Evolutionary conservation across 2,888 invertebrate species (phyloP).

Genomic region (Entomobrya proxima): DNA sequence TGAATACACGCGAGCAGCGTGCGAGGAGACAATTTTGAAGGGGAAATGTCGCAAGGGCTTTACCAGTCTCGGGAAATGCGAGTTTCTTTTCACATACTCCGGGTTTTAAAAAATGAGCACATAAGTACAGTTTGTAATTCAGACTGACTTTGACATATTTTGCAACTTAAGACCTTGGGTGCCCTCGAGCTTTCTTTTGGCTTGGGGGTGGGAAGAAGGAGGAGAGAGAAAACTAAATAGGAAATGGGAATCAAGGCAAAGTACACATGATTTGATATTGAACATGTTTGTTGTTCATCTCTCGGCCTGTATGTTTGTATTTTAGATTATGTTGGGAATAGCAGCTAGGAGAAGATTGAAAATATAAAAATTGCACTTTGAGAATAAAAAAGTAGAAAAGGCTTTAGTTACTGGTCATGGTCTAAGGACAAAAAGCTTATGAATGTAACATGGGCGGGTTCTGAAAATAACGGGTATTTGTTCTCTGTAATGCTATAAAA

Average conservation of each 20-base stretch:
- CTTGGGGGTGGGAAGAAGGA: background rate
- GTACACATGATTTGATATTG: background rate
- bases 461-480: no score
- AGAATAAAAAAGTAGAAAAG: background rate
- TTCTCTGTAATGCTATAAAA: no score
- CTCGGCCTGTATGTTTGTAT: background rate
- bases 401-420: background rate
- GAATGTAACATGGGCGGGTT: no score
- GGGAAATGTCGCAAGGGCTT: constrained; percentile 31
- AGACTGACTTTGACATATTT: constrained; percentile 72
- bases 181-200: constrained; percentile 30
- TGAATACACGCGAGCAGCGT: background rate
- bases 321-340: no score
- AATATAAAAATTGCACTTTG: background rate
- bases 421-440: no score
- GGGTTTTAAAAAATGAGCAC: constrained; percentile 64
- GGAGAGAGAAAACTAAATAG: background rate
- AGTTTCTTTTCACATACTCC: constrained; percentile 43
- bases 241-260: constrained; percentile 19
- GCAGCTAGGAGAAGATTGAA: background rate
- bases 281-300: background rate
- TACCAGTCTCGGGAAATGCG: background rate
- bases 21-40: constrained; percentile 3
- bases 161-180: constrained; percentile 53
- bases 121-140: constrained; percentile 71